Evolutionary conservation across 1,140 invertebrate species (phyloP).

Genomic region (Thalassaphorura encarpata): DNA sequence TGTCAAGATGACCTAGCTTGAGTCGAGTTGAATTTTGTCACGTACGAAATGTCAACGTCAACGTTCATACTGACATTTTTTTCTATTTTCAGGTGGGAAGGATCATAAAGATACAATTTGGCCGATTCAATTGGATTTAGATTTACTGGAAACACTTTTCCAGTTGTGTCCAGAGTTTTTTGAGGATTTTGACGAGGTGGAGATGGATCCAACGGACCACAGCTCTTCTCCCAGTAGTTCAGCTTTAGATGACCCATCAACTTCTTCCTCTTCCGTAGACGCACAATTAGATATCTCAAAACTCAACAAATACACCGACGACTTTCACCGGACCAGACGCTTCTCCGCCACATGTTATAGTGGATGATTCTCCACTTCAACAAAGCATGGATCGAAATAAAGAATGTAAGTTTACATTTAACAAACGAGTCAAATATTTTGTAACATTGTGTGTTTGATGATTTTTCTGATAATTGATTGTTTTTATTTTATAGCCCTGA

Average conservation of each 20-base stretch:
- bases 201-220: slow-evolving; percentile 23
- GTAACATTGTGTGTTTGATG: neutral
- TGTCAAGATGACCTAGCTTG: slow-evolving; percentile 45
- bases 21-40: slow-evolving; percentile 33
- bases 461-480: slow-evolving; percentile 15
- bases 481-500: slow-evolving; percentile 62
- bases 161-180: slow-evolving; percentile 26
- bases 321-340: neutral
- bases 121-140: slow-evolving; percentile 24
- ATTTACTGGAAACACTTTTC: slow-evolving; percentile 24
- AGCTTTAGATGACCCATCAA: slow-evolving; percentile 1
- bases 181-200: slow-evolving; percentile 25
- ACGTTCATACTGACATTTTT: neutral
- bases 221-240: too few relatives aligned
- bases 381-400: slow-evolving; percentile 92
- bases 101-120: slow-evolving; percentile 25
- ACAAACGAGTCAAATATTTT: neutral
- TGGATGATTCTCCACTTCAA: slow-evolving; percentile 85
- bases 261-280: neutral
- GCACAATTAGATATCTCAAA: too few relatives aligned
- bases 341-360: slow-evolving; percentile 77
- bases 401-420: slow-evolving; percentile 66
- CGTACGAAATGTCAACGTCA: neutral
- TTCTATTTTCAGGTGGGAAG: slow-evolving; percentile 19
- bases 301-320: neutral